phyloP scores from a whole-genome alignment of 2,888 invertebrate species.

The Ctenicera cuprea region DNA sequence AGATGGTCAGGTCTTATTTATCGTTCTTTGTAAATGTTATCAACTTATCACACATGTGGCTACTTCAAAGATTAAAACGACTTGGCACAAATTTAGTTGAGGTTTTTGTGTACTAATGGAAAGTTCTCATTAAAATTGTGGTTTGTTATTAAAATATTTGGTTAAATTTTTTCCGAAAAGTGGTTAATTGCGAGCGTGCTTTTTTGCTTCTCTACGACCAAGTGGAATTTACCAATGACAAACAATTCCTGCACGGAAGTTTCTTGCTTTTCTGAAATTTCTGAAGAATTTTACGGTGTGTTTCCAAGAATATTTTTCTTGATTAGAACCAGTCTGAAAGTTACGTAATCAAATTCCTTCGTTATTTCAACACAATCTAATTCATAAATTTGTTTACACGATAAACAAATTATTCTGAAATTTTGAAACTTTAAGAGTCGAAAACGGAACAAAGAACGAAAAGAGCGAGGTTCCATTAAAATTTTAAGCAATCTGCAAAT shows the following conservation, averaged over 20 bases:
- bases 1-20: too few relatives aligned
- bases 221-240: not conserved
- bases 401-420: not conserved
- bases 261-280: not conserved
- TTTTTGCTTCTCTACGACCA: not conserved
- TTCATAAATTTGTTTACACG: not conserved
- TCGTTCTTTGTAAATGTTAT: too few relatives aligned
- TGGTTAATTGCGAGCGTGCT: not conserved
- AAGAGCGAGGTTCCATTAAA: not conserved
- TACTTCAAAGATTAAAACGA: too few relatives aligned
- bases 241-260: not conserved
- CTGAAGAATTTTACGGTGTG: not conserved
- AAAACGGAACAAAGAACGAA: not conserved
- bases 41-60: too few relatives aligned
- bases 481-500: not conserved
- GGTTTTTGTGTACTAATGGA: too few relatives aligned
- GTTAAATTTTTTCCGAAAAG: not conserved
- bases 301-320: not conserved
- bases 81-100: too few relatives aligned
- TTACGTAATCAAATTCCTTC: not conserved
- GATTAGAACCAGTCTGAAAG: too few relatives aligned
- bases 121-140: too few relatives aligned
- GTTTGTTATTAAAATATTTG: not conserved
- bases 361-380: not conserved
- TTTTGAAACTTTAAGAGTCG: too few relatives aligned